Evolutionary conservation across 2,113 vertebrate genomes (phyloP).

Genomic region (Macaca nemestrina): DNA sequence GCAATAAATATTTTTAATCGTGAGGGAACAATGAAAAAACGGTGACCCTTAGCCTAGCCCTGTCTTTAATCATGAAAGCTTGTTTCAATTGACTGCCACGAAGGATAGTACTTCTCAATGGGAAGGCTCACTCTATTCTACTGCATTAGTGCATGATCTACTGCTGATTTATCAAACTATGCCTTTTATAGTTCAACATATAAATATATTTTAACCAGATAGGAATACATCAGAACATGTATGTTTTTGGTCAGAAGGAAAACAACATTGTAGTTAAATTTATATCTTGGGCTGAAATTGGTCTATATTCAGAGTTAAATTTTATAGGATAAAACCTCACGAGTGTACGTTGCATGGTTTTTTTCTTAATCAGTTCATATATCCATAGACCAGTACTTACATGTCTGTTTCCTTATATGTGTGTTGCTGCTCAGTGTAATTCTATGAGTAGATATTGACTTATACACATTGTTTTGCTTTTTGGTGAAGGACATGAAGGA

Average conservation of each 20-base stretch:
- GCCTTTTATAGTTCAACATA: constrained; percentile 37
- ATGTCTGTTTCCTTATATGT: background rate
- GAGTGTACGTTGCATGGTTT: background rate
- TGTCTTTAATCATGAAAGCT: constrained; percentile 37
- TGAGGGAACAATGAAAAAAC: constrained; percentile 41
- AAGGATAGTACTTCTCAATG: background rate
- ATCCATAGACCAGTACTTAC: background rate
- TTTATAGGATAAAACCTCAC: constrained; percentile 64
- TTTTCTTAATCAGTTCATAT: background rate
- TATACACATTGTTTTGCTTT: background rate
- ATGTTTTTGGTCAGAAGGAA: constrained; percentile 59
- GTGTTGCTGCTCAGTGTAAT: background rate
- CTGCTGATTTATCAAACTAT: background rate
- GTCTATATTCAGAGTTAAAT: background rate
- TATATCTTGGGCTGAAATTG: constrained; percentile 52
- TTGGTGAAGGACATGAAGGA: constrained; percentile 34
- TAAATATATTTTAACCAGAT: constrained; percentile 39
- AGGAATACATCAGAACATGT: constrained; percentile 48
- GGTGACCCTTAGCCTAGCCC: constrained; percentile 25
- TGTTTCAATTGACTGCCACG: background rate
- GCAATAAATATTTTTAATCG: constrained; percentile 70
- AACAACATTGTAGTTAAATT: constrained; percentile 58
- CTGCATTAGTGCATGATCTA: background rate
- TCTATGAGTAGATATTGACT: background rate
- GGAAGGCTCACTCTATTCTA: background rate